Conservation (phyloP, 2,888 invertebrate genomes). For the Temnothorax ravouxi region DNA sequence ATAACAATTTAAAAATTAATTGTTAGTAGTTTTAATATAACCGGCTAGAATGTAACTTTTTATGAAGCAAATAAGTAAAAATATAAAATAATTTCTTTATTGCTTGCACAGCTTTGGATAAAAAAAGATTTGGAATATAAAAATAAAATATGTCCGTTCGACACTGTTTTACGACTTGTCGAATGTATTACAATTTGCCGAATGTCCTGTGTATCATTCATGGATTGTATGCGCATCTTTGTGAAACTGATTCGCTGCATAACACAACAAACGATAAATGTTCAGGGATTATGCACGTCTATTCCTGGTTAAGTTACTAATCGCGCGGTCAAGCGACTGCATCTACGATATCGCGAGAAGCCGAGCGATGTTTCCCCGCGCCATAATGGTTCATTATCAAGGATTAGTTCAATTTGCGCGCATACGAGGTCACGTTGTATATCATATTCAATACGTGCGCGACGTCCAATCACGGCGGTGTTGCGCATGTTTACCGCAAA, state of each 20-base stretch:
- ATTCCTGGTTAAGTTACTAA: constrained; percentile 52
- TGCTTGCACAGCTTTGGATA: no score
- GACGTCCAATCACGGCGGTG: constrained; percentile 47
- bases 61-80: neutral
- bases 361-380: constrained; percentile 52
- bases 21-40: neutral
- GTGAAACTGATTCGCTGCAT: constrained; percentile 38
- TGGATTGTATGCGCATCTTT: constrained; percentile 2
- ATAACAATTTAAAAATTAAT: neutral
- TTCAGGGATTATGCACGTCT: constrained; percentile 51
- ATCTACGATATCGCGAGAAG: constrained; percentile 54
- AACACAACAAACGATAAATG: constrained; percentile 51
- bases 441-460: constrained; percentile 53
- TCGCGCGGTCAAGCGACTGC: constrained; percentile 57
- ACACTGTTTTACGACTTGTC: neutral
- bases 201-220: neutral
- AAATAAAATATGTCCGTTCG: neutral
- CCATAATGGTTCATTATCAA: constrained; percentile 68
- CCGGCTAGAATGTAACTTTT: neutral
- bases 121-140: neutral
- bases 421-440: constrained; percentile 52
- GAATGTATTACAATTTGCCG: constrained; percentile 19
- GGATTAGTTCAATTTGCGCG: constrained; percentile 66
- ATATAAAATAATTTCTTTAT: neutral
- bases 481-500: constrained; percentile 19